Evolutionary conservation across 2,113 vertebrate genomes (phyloP).

Genomic region (Pollachius pollachius): DNA sequence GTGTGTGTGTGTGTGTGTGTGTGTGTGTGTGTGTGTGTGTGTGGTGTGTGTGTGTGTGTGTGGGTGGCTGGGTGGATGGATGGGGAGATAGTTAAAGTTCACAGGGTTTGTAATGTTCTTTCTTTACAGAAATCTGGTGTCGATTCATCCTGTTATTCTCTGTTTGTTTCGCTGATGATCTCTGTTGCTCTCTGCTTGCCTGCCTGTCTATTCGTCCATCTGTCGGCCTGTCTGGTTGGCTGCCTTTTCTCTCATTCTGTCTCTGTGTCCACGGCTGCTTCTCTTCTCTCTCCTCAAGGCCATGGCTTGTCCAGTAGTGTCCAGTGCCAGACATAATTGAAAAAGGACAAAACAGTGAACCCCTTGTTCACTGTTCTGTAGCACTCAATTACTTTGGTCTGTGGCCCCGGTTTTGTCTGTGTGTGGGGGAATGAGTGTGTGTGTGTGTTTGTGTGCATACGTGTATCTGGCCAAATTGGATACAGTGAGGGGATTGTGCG

Average conservation of each 20-base stretch:
- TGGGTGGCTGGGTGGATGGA: background rate
- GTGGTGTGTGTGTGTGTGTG: background rate
- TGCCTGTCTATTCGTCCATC: background rate
- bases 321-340: slow-evolving; percentile 57
- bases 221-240: background rate
- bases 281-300: background rate
- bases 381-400: slow-evolving; percentile 60
- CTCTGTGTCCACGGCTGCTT: slow-evolving; percentile 18
- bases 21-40: too few relatives aligned
- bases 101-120: slow-evolving; percentile 39
- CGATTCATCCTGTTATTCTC: background rate
- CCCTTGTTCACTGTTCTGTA: slow-evolving; percentile 63
- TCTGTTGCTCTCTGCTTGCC: background rate
- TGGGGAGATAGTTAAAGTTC: slow-evolving; percentile 40
- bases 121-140: background rate
- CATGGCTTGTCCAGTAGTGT: slow-evolving; percentile 42
- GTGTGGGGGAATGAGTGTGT: slow-evolving; percentile 17
- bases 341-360: slow-evolving; percentile 55
- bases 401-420: slow-evolving; percentile 29
- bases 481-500: slow-evolving; percentile 28
- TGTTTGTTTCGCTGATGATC: background rate
- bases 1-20: too few relatives aligned
- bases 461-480: slow-evolving; percentile 38
- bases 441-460: slow-evolving; percentile 23
- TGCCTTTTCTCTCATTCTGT: slow-evolving; percentile 1